Percentiles rank a stretch among this genome's conserved stretches.
These are phyloP conservation scores for Antitype chi DNA, from an alignment of 2,888 invertebrate genomes.

Conservation along the genomic window DNA sequence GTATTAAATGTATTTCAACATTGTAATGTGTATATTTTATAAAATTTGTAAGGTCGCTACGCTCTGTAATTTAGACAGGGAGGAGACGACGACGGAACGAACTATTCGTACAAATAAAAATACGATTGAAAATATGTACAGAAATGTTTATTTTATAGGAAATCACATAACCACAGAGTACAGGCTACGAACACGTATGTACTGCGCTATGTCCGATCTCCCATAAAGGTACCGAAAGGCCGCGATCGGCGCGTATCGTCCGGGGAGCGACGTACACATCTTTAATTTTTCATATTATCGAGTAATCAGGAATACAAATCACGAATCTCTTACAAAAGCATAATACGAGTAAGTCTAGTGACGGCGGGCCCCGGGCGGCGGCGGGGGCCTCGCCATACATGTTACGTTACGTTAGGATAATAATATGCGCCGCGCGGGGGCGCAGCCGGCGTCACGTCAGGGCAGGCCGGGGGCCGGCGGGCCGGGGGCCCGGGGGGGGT, in stretches of 20 bases:
- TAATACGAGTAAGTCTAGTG: conserved; percentile 86
- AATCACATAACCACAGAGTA: conserved; percentile 84
- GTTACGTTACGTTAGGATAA: conserved; percentile 74
- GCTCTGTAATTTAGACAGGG: conserved; percentile 57
- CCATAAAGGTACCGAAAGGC: conserved; percentile 81
- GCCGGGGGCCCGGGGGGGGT: conserved; percentile 32
- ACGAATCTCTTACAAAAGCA: conserved; percentile 90
- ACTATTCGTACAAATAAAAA: conserved; percentile 84
- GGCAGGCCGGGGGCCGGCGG: conserved; percentile 31
- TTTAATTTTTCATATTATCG: conserved; percentile 86
- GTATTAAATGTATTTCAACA: conserved; percentile 68
- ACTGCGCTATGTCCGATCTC: conserved; percentile 81
- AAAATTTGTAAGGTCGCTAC: conserved; percentile 56
- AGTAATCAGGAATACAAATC: conserved; percentile 90
- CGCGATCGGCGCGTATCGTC: conserved; percentile 81
- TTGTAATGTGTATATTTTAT: conserved; percentile 63
- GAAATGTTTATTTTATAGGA: conserved; percentile 89
- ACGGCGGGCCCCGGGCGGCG: conserved; percentile 59
- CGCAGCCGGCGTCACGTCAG: conserved; percentile 44
- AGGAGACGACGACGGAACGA: conserved; percentile 63
- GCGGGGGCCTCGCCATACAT: conserved; percentile 62
- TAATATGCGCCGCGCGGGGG: conserved; percentile 60
- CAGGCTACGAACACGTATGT: conserved; percentile 81
- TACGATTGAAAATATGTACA: conserved; percentile 90
- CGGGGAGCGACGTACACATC: conserved; percentile 87